Evolutionary conservation across 2,113 vertebrate species (phyloP).

Genomic region (Tragelaphus strepsiceros): DNA sequence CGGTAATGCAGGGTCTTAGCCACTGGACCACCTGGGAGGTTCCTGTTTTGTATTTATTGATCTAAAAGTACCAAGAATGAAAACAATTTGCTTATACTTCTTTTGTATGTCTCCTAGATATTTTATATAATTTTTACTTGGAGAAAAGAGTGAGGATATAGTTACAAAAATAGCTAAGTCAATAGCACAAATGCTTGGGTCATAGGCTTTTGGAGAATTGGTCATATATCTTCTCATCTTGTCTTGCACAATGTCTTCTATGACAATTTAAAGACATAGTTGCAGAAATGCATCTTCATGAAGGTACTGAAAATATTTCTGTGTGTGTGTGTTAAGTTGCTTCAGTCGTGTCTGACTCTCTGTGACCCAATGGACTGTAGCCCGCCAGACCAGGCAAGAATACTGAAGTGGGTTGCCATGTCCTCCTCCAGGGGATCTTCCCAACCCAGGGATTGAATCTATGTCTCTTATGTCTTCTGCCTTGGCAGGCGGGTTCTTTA

Average conservation of each 20-base stretch:
- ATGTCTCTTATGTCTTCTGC: neutral
- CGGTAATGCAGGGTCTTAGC: neutral
- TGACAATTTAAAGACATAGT: neutral
- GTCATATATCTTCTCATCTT: neutral
- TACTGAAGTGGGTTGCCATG: neutral
- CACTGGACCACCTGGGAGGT: neutral
- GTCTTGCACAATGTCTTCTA: neutral
- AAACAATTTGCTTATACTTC: neutral
- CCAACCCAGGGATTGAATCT: neutral
- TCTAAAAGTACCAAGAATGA: neutral
- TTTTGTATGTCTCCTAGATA: conserved; percentile 7
- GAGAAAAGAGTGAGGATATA: neutral
- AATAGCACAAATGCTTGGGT: neutral
- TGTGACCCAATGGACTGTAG: neutral
- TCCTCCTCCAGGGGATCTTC: neutral
- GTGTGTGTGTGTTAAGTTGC: neutral
- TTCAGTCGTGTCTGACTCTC: neutral
- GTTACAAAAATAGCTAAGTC: neutral
- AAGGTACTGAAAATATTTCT: neutral
- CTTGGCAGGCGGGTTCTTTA: neutral
- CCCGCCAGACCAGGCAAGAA: neutral
- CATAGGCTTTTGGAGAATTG: neutral
- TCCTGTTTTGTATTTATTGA: neutral
- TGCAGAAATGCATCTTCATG: neutral
- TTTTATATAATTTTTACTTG: conserved; percentile 8